phyloP scores from a whole-genome alignment of 2,888 invertebrate species.

The Rambutsinella grinnellia region DNA sequence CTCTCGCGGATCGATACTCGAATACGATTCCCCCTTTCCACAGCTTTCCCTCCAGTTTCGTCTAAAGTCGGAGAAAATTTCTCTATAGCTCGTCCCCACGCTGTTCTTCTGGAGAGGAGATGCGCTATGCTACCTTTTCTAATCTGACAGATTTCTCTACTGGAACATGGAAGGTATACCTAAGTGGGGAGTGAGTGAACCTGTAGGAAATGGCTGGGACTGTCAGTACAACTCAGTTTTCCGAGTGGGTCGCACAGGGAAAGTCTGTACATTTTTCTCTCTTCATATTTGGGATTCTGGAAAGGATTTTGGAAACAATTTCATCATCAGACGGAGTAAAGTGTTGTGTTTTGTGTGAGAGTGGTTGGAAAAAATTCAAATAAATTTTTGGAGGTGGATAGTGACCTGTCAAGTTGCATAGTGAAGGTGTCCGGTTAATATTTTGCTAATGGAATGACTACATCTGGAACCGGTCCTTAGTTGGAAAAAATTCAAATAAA shows the following conservation, averaged over 20 bases:
- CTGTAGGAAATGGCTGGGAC: conserved; percentile 17
- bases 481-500: too few species aligned
- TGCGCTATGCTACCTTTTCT: too few species aligned
- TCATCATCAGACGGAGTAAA: too few species aligned
- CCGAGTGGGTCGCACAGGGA: conserved; percentile 31
- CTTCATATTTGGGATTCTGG: too few species aligned
- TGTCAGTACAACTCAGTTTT: conserved; percentile 48
- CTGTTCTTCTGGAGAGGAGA: not conserved
- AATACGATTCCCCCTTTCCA: not conserved
- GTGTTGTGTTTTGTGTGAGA: too few species aligned
- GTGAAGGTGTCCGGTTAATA: not conserved
- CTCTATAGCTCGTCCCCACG: too few species aligned
- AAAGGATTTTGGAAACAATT: too few species aligned
- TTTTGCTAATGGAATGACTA: not conserved
- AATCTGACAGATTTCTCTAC: too few species aligned
- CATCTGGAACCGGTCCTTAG: not conserved
- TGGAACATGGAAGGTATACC: not conserved
- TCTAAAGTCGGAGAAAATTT: conserved; percentile 28
- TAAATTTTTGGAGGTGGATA: too few species aligned
- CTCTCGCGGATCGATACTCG: conserved; percentile 20
- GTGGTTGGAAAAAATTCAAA: too few species aligned
- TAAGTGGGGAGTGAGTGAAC: conserved; percentile 12
- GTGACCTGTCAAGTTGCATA: too few species aligned
- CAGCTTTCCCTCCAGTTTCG: conserved; percentile 17
- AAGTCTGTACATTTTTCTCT: too few species aligned